These are phyloP conservation scores for Polietes domitor DNA, from an alignment of 2,888 invertebrate species.

Conservation along the genomic window DNA sequence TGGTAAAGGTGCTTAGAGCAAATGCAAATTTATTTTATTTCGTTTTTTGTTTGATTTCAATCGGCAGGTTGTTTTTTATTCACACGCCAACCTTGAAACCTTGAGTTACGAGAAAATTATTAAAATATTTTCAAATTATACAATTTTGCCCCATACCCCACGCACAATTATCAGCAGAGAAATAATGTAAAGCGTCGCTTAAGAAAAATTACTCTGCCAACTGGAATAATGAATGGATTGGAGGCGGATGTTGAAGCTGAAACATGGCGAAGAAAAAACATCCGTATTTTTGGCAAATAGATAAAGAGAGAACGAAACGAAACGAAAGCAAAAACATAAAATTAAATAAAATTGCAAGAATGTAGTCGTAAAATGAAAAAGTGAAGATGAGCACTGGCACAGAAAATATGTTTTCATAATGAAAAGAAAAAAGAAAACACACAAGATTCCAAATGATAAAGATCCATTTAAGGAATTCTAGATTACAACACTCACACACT, in stretches of 20 bases:
- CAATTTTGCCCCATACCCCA: background rate
- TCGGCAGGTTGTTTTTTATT: background rate
- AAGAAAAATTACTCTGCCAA: conserved; percentile 53
- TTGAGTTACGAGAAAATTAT: too few species aligned
- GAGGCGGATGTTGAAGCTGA: conserved; percentile 52
- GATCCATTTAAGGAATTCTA: background rate
- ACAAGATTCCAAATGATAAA: conserved; percentile 15
- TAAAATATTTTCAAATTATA: background rate
- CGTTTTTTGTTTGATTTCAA: background rate
- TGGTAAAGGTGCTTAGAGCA: too few species aligned
- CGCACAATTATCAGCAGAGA: background rate
- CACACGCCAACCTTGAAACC: too few species aligned
- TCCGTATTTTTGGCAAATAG: conserved; percentile 16
- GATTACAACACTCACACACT: conserved; percentile 16
- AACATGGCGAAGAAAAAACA: conserved; percentile 22
- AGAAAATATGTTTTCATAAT: conserved; percentile 59
- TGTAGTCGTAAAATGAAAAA: background rate
- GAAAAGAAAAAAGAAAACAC: background rate
- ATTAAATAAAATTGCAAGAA: conserved; percentile 2
- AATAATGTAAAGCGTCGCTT: conserved; percentile 1
- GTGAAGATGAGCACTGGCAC: background rate
- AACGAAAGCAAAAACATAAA: background rate
- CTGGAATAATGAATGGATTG: conserved; percentile 56
- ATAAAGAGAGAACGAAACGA: background rate
- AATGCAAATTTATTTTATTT: background rate